phyloP scores from a whole-genome alignment of 2,888 invertebrate genomes.

The Notodonta ziczac region DNA sequence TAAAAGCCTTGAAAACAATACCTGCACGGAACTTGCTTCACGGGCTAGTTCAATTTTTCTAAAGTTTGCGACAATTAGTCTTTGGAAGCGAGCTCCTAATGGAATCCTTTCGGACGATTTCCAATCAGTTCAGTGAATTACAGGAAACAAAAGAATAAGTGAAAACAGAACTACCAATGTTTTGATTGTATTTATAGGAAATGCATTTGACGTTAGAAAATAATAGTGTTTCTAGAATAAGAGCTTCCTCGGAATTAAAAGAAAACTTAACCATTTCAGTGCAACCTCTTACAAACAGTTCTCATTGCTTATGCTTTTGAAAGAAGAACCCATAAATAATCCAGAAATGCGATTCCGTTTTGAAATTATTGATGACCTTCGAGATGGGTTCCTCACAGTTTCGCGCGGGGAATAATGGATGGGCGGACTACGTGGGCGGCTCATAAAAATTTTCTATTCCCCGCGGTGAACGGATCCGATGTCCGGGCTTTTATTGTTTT shows the following conservation, averaged over 20 bases:
- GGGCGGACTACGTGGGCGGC: neutral
- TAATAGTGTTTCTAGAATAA: too few relatives aligned
- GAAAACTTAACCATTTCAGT: too few relatives aligned
- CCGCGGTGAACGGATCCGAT: neutral
- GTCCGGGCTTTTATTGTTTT: conserved; percentile 5
- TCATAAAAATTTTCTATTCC: conserved; percentile 4
- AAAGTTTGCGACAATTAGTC: conserved; percentile 4
- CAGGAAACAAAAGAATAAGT: neutral
- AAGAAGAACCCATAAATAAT: neutral
- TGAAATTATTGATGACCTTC: conserved; percentile 6
- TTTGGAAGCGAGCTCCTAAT: neutral
- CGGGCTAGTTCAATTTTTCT: neutral
- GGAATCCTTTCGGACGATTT: neutral
- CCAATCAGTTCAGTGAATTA: conserved; percentile 2
- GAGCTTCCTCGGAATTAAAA: too few relatives aligned
- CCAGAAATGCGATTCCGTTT: conserved; percentile 1
- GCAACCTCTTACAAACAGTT: too few relatives aligned
- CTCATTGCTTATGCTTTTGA: neutral
- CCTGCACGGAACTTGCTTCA: neutral
- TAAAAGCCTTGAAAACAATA: neutral
- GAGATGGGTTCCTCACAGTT: neutral
- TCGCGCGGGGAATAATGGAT: conserved; percentile 5
- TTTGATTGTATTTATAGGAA: too few relatives aligned
- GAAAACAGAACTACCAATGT: neutral
- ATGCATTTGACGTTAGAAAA: too few relatives aligned